Evolutionary conservation across 2,797 vertebrate genomes (phyloP), one percentile per base, ranked within the genome.

Genomic region (Macrochelys suwanniensis): DNA sequence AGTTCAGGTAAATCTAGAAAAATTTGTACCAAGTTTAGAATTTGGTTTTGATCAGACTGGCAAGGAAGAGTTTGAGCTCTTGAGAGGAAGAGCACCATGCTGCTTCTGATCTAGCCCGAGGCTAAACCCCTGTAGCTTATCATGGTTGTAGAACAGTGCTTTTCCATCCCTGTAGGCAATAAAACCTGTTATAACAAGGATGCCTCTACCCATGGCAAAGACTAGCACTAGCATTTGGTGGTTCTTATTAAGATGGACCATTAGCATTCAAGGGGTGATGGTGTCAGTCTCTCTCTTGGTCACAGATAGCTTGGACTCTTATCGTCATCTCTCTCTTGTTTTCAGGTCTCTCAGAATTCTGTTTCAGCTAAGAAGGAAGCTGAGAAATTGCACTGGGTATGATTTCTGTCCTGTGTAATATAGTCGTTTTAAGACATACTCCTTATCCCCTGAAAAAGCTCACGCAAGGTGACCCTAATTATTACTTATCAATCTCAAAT

Each of bases 301-400:
- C 65, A 71, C n/a, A 71, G 65, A 71, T 10, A 42, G 65, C n/a
- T 71, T 42, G n/a, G 65, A 71, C 65, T 71, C 65, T 21, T 71
- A 68, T 37, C 9, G 9, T 68, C 54, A 59, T 28, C 1, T 45
- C 61, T 85, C 8, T 76, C 85, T 59, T 50, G 6, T 79, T 92
- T 93, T 11, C 94, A 99, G 99, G 92, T 99, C 99, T 1, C 80
- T 99, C 79, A 97, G 99, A 94, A 96, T 98, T 86, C 93, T 99
- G 88, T 61, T 97, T 92, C 98, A 96, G 83, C 97, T 99, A 78
- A 98, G 96, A 95, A 98, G 95, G 80, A 98, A 97, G 93, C 88
- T 98, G 92, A 97, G 92, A 12, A 94, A 85, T 56, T 89, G 88
- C n/a, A 33, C 89, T 86, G 6, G 98, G 98, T 98, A 97, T 0